Percentiles rank a stretch among this genome's conserved stretches.
phyloP scores from a whole-genome alignment of 1,140 invertebrate species.

The Lordiphosa stackelbergi region DNA sequence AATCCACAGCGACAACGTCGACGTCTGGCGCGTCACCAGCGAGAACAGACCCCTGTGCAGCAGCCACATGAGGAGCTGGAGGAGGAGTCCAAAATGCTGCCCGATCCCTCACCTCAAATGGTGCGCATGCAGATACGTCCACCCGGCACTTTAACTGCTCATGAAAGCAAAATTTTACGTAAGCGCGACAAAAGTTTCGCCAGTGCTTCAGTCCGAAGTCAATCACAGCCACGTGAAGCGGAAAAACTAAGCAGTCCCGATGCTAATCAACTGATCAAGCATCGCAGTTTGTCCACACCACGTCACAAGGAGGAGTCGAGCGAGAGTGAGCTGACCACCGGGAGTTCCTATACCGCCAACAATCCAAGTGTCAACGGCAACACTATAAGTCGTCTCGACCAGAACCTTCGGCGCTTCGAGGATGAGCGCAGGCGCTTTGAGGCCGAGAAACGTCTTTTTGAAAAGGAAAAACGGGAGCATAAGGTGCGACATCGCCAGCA shows the following conservation, averaged over 20 bases:
- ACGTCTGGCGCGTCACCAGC: conserved; percentile 63
- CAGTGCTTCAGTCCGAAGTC: conserved; percentile 69
- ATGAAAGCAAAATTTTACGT: conserved; percentile 74
- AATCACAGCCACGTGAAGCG: conserved; percentile 77
- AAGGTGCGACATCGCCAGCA: conserved; percentile 69
- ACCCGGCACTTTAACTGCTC: conserved; percentile 60
- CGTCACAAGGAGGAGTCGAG: conserved; percentile 73
- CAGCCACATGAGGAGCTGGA: conserved; percentile 24
- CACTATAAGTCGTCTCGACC: conserved; percentile 56
- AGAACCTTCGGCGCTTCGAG: conserved; percentile 71
- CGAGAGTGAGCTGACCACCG: conserved; percentile 58
- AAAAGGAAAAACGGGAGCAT: conserved; percentile 72
- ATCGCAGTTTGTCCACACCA: conserved; percentile 71
- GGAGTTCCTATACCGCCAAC: conserved; percentile 25
- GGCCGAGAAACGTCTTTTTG: conserved; percentile 69
- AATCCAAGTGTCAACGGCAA: conserved; percentile 13
- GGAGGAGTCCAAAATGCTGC: conserved; percentile 9
- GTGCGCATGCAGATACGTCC: conserved; percentile 70
- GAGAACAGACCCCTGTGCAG: conserved; percentile 80
- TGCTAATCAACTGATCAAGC: conserved; percentile 61
- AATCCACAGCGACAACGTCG: conserved; percentile 48
- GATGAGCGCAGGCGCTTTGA: conserved; percentile 73
- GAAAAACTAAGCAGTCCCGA: conserved; percentile 62
- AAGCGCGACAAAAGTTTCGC: conserved; percentile 65
- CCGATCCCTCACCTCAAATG: conserved; percentile 37